phyloP scores from a whole-genome alignment of 2,797 vertebrate genomes.

The Gobionotothen gibberifrons region DNA sequence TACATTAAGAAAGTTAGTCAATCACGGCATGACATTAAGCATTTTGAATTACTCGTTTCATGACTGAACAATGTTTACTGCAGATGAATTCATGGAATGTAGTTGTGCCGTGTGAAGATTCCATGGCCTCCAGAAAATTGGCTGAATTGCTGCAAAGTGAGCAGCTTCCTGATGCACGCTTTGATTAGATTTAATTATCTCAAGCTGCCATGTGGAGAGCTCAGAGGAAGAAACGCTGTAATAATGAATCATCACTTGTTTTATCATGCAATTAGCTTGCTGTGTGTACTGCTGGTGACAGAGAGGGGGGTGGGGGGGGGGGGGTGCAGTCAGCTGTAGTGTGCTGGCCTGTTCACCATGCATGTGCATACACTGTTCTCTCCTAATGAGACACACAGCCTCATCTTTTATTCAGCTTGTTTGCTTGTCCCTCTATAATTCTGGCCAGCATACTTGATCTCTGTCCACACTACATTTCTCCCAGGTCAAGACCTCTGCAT shows the following conservation, averaged over 20 bases:
- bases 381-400: slow-evolving; percentile 19
- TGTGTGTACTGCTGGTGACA: slow-evolving; percentile 24
- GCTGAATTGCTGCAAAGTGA: slow-evolving; percentile 1
- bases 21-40: background rate
- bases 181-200: slow-evolving; percentile 48
- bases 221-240: slow-evolving; percentile 15
- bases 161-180: slow-evolving; percentile 14
- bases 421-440: background rate
- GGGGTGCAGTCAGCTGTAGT: background rate
- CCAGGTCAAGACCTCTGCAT: slow-evolving; percentile 23
- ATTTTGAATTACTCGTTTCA: slow-evolving; percentile 16
- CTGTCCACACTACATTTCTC: slow-evolving; percentile 27
- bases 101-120: slow-evolving; percentile 11
- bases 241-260: slow-evolving; percentile 40
- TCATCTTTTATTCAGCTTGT: slow-evolving; percentile 12
- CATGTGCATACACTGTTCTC: slow-evolving; percentile 8
- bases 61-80: slow-evolving; percentile 16
- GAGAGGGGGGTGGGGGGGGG: slow-evolving; percentile 16
- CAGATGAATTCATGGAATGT: slow-evolving; percentile 16
- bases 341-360: background rate
- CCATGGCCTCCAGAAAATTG: slow-evolving; percentile 13
- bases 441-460: slow-evolving; percentile 18
- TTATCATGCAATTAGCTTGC: slow-evolving; percentile 39
- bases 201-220: slow-evolving; percentile 11
- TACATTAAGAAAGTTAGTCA: background rate